Evolutionary conservation across 2,797 vertebrate genomes (phyloP).

Genomic region (Parauchenoglanis punctatus): DNA sequence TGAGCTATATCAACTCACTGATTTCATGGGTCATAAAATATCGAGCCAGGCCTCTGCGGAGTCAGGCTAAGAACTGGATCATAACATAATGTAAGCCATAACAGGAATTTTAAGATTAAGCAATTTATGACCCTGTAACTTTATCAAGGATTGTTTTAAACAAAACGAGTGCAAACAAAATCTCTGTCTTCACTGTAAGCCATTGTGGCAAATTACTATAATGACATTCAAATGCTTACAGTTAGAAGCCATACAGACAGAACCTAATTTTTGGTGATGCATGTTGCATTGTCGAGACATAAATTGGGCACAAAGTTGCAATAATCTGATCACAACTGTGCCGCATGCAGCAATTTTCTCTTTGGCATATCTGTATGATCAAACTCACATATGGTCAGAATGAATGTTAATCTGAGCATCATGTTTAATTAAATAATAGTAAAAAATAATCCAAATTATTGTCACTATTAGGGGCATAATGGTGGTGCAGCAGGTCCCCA

Average conservation of each 20-base stretch:
- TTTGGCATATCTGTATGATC: background rate
- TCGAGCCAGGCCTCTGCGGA: slow-evolving; percentile 3
- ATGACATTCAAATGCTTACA: background rate
- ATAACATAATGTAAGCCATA: background rate
- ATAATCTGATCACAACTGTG: background rate
- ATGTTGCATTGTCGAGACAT: background rate
- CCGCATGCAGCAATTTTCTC: background rate
- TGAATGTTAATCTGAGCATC: background rate
- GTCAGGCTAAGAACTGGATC: background rate
- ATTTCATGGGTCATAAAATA: slow-evolving; percentile 46
- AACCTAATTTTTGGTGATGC: background rate
- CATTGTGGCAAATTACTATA: background rate
- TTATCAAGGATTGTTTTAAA: background rate
- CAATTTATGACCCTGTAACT: background rate
- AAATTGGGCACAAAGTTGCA: background rate
- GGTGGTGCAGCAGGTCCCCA: background rate
- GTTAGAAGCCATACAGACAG: background rate
- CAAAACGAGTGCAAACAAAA: background rate
- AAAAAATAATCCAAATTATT: background rate
- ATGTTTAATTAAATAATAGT: background rate
- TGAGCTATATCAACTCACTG: slow-evolving; percentile 30
- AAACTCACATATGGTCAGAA: background rate
- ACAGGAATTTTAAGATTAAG: background rate
- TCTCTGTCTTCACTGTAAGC: background rate
- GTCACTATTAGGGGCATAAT: background rate